phyloP scores from a whole-genome alignment of 1,140 invertebrate genomes.

The Delia radicum region DNA sequence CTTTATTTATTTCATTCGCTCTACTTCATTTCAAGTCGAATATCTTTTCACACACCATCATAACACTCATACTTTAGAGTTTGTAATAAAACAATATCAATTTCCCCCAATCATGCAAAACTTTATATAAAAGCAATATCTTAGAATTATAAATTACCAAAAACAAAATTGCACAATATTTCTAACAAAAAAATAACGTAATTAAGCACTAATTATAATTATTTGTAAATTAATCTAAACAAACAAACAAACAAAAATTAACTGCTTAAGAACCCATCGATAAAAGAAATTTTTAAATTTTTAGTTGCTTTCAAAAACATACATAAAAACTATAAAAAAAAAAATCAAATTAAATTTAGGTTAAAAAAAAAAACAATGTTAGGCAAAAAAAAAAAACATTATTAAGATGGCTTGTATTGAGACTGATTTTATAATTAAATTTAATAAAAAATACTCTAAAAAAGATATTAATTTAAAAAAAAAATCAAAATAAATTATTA shows the following conservation, averaged over 20 bases:
- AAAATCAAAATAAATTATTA: slow-evolving; percentile 1
- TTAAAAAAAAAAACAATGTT: slow-evolving; percentile 13
- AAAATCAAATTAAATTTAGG: not conserved
- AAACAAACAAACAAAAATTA: slow-evolving; percentile 15
- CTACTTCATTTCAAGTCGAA: too few relatives aligned
- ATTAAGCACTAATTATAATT: slow-evolving; percentile 3
- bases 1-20: too few relatives aligned
- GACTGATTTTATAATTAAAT: slow-evolving; percentile 34
- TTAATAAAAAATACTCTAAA: slow-evolving; percentile 12
- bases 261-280: slow-evolving; percentile 24
- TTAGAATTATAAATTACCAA: slow-evolving; percentile 10
- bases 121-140: slow-evolving; percentile 16
- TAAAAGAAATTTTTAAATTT: not conserved
- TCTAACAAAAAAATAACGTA: not conserved
- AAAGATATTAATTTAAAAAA: slow-evolving; percentile 6
- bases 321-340: too few relatives aligned
- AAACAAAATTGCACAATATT: slow-evolving; percentile 21
- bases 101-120: not conserved
- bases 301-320: slow-evolving; percentile 1
- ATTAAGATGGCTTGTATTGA: slow-evolving; percentile 34
- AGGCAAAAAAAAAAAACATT: slow-evolving; percentile 23
- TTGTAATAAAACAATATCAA: not conserved
- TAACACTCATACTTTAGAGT: too few relatives aligned
- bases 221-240: not conserved
- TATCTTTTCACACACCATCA: too few relatives aligned